A percentile compares a stretch with the other conserved stretches of the same genome.
phyloP scores from a whole-genome alignment of 2,797 vertebrate species.

The Phyllotis vaccarum region DNA sequence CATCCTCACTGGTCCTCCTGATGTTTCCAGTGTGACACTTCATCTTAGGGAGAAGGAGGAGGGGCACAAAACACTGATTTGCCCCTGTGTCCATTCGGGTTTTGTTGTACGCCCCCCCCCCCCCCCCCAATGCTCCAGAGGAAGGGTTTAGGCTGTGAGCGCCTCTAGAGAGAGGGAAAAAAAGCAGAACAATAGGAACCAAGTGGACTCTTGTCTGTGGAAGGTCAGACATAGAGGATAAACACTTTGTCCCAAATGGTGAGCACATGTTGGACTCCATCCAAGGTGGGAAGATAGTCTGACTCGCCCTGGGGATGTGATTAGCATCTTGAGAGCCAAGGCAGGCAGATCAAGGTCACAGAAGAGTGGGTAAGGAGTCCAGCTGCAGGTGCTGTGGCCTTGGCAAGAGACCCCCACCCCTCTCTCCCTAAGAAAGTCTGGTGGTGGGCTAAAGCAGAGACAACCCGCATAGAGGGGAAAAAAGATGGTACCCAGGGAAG shows the following conservation, averaged over 20 bases:
- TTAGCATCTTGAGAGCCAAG: slow-evolving; percentile 49
- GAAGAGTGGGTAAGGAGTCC: neutral
- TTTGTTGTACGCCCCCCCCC: neutral
- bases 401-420: neutral
- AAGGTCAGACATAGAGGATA: slow-evolving; percentile 50
- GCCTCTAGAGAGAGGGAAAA: neutral
- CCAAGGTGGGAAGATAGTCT: slow-evolving; percentile 38
- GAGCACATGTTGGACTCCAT: neutral
- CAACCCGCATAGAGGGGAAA: neutral
- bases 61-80: fast-evolving
- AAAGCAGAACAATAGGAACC: slow-evolving; percentile 11
- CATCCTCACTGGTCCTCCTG: neutral
- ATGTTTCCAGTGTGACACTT: neutral
- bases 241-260: slow-evolving; percentile 52
- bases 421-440: neutral
- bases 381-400: neutral
- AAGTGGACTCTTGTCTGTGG: neutral
- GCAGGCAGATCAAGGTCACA: neutral
- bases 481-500: neutral
- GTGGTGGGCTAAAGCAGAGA: neutral
- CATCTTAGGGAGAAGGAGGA: neutral
- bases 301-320: slow-evolving; percentile 1
- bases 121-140: fast-evolving
- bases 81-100: neutral
- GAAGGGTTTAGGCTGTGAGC: neutral